Base-by-base conservation (phyloP, 64 coral and sea anemone species). In the Dendronephthya gigantea region DNA sequence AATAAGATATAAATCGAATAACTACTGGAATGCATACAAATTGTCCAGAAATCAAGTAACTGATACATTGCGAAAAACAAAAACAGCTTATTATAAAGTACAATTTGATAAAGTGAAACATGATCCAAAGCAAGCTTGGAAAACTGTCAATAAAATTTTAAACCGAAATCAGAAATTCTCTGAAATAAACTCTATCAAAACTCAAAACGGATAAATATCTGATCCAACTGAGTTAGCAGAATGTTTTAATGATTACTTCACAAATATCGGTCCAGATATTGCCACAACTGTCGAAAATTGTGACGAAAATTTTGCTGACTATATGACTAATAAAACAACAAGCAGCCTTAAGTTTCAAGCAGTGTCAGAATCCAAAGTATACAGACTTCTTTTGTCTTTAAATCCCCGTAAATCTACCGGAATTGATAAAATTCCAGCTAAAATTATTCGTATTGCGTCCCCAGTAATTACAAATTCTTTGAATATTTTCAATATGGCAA, bases 41-140 rank as follows among this genome's bases (percentile, higher is more conserved):
- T 83, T 43, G 8, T 88, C 17, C 27, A 88, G 56, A 83, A 79
- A 81, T 39, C 39, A n/a, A 34, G 83, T 90, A 22, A 90, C 66
- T 36, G 28, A 36, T n/a, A n/a, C n/a, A n/a, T 90, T 90, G 48
- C 47, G 49, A 47, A 40, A 83, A 86, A 74, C 83, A 16, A 86
- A 90, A 86, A 86, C 36, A 82, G 69, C 23, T 48, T 86, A 82
- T 86, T 86, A 86, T 86, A 25, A 38, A 11, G 31, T 66, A 39
- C 55, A 72, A 72, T 16, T 86, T 34, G 1, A 45, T 29, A 87
- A 69, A 48, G 85, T 36, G 0, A 87, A 76, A 31, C 22, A 33
- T 47, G 66, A 87, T 31, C 85, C 40, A 47, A 87, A 87, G 38
- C 37, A 17, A 19, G 65, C 66, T 28, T 50, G 84, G n/a, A 79